Evolutionary conservation across 1,140 invertebrate genomes (phyloP).

Genomic region (Drosophila dunni): DNA sequence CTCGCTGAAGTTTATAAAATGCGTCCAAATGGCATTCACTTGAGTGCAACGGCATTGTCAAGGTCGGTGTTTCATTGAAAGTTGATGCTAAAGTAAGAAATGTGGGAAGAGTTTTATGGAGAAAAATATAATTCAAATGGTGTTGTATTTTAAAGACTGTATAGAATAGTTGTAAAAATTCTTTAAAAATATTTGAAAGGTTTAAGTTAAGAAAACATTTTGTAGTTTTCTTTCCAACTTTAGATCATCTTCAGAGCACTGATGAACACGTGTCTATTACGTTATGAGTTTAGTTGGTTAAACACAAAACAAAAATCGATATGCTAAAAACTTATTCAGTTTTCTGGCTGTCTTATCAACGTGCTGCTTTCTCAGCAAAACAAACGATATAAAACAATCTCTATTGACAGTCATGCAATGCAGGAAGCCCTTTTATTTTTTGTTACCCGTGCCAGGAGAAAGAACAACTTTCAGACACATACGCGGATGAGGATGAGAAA

Average conservation of each 20-base stretch:
- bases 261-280: constrained; percentile 2
- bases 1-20: neutral
- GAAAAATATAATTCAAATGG: too few species aligned
- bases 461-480: constrained; percentile 26
- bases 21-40: constrained; percentile 8
- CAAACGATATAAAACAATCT: constrained; percentile 28
- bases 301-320: constrained; percentile 13
- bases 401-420: constrained; percentile 39
- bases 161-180: too few species aligned
- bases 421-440: constrained; percentile 15
- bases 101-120: too few species aligned
- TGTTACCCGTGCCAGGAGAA: neutral
- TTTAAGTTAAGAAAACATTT: too few species aligned
- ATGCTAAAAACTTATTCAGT: constrained; percentile 15
- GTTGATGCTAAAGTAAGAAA: neutral
- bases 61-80: constrained; percentile 17
- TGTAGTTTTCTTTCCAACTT: too few species aligned
- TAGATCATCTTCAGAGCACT: too few species aligned
- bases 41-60: constrained; percentile 34
- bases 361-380: constrained; percentile 24
- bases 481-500: constrained; percentile 1
- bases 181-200: too few species aligned
- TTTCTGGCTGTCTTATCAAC: constrained; percentile 32
- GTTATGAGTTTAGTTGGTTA: neutral
- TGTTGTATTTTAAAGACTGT: too few species aligned